phyloP scores from a whole-genome alignment of 1,140 invertebrate species.

The Scaptodrosophila lebanonensis region DNA sequence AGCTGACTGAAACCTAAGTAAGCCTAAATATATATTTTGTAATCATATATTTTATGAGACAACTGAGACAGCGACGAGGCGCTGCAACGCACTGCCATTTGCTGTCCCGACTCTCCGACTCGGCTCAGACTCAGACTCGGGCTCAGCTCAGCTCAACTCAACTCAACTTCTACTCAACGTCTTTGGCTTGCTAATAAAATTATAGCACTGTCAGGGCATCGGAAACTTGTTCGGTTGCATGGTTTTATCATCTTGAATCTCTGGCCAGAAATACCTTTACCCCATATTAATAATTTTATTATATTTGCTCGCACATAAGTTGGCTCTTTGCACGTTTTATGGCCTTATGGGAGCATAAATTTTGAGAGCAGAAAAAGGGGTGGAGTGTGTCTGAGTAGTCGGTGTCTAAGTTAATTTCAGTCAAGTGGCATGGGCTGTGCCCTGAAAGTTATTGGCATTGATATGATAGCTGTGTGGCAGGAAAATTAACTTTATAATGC shows the following conservation, averaged over 20 bases:
- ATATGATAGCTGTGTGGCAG: constrained; percentile 39
- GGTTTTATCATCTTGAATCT: constrained; percentile 61
- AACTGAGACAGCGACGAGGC: too few relatives aligned
- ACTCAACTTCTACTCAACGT: constrained; percentile 12
- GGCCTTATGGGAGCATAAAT: constrained; percentile 46
- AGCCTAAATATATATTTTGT: constrained; percentile 67
- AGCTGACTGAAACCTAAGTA: constrained; percentile 45
- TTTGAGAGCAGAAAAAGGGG: constrained; percentile 24
- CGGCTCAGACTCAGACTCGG: constrained; percentile 61
- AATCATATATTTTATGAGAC: constrained; percentile 73
- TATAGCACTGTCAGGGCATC: constrained; percentile 43
- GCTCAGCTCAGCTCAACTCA: constrained; percentile 28
- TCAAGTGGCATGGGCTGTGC: too few relatives aligned
- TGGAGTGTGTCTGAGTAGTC: constrained; percentile 2
- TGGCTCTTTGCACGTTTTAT: constrained; percentile 41
- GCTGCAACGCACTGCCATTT: too few relatives aligned
- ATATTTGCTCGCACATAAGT: constrained; percentile 66
- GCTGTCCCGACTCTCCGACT: constrained; percentile 53
- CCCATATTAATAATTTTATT: constrained; percentile 69
- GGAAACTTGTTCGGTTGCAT: constrained; percentile 32
- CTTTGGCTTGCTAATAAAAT: too few relatives aligned
- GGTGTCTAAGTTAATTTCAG: constrained; percentile 40
- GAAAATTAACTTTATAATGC: constrained; percentile 30
- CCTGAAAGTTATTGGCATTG: too few relatives aligned
- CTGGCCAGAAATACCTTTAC: too few relatives aligned